Evolutionary conservation across 2,797 vertebrate genomes (phyloP).

Genomic region (Hoplostethus mediterraneus): DNA sequence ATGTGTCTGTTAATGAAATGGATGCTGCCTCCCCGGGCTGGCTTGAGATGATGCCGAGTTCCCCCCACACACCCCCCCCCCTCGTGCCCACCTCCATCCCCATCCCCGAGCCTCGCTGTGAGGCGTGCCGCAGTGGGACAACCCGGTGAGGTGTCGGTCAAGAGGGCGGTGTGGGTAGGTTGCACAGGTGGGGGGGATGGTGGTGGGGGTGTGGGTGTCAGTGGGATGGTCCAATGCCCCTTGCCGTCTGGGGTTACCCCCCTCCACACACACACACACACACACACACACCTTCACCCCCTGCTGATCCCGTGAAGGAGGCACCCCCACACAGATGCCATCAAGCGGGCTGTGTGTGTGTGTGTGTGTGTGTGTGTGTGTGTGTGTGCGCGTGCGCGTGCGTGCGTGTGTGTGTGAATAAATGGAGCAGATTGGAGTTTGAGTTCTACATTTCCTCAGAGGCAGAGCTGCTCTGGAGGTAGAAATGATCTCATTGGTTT

Average conservation of each 20-base stretch:
- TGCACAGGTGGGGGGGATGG: slow-evolving; percentile 32
- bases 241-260: slow-evolving; percentile 46
- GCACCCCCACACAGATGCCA: too few species aligned
- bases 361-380: slow-evolving; percentile 33
- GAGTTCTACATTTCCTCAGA: slow-evolving; percentile 44
- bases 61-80: neutral
- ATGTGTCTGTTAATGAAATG: slow-evolving; percentile 66
- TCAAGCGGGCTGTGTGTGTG: too few species aligned
- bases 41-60: neutral
- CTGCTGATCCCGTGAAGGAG: too few species aligned
- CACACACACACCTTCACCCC: slow-evolving; percentile 32
- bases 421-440: slow-evolving; percentile 32
- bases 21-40: slow-evolving; percentile 33
- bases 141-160: slow-evolving; percentile 60
- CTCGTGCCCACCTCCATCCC: slow-evolving; percentile 1
- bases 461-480: slow-evolving; percentile 21
- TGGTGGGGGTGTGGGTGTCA: slow-evolving; percentile 40
- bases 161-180: slow-evolving; percentile 54
- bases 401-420: slow-evolving; percentile 2
- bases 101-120: slow-evolving; percentile 47
- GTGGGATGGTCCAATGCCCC: slow-evolving; percentile 40
- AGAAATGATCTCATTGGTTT: slow-evolving; percentile 14
- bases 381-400: slow-evolving; percentile 28
- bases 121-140: slow-evolving; percentile 35
- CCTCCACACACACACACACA: slow-evolving; percentile 16